These are phyloP conservation scores for Drosophila hawaiiensis DNA, from an alignment of 2,888 invertebrate species.

Conservation along the genomic window DNA sequence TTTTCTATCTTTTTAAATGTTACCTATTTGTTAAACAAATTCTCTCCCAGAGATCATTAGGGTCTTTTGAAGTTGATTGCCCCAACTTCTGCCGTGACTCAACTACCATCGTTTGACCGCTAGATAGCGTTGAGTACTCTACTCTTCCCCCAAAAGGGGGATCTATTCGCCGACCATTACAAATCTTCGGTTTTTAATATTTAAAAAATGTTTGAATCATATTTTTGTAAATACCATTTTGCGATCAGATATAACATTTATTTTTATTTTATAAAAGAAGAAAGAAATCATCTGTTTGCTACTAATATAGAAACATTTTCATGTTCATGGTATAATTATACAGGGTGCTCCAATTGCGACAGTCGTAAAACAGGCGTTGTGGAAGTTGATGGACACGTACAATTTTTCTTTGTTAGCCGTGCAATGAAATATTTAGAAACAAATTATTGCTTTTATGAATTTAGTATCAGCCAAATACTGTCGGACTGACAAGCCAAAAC, in stretches of 20 bases:
- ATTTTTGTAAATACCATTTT: not conserved
- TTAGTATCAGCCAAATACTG: not conserved
- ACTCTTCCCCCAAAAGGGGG: too few species aligned
- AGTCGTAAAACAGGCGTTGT: not conserved
- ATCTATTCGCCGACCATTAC: too few species aligned
- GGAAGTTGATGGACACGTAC: too few species aligned
- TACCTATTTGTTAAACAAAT: too few species aligned
- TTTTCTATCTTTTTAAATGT: too few species aligned
- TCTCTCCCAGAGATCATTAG: too few species aligned
- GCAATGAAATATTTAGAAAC: not conserved
- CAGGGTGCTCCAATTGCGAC: not conserved
- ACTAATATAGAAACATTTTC: not conserved
- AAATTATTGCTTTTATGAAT: not conserved
- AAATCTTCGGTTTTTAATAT: not conserved
- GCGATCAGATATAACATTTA: not conserved
- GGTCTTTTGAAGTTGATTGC: too few species aligned
- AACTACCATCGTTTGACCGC: too few species aligned
- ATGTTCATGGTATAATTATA: not conserved
- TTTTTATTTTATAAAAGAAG: not conserved
- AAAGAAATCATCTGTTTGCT: not conserved
- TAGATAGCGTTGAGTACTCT: too few species aligned
- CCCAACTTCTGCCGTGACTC: too few species aligned
- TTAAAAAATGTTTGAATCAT: not conserved
- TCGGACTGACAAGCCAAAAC: not conserved
- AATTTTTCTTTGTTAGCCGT: too few species aligned